phyloP scores from a whole-genome alignment of 2,888 invertebrate genomes.

The Andrena trimmerana region DNA sequence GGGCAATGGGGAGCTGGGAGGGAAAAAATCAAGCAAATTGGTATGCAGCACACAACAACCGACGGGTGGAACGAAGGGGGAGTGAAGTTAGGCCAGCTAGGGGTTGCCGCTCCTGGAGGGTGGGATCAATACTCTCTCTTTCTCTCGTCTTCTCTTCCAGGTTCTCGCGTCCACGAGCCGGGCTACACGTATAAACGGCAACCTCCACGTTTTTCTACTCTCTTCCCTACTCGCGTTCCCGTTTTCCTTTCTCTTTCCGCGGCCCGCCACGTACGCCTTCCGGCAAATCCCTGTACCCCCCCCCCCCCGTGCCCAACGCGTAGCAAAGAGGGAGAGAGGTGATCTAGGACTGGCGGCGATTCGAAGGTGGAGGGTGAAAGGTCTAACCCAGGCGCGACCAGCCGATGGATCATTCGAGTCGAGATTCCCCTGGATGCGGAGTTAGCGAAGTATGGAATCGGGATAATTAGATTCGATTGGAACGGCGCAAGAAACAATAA shows the following conservation, averaged over 20 bases:
- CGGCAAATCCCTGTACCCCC: slow-evolving; percentile 43
- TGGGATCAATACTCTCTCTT: slow-evolving; percentile 84
- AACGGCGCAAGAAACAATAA: slow-evolving; percentile 65
- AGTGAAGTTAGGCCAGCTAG: slow-evolving; percentile 85
- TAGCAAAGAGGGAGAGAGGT: neutral
- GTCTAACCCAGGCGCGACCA: slow-evolving; percentile 34
- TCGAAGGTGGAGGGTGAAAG: slow-evolving; percentile 14
- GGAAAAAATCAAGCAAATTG: slow-evolving; percentile 88
- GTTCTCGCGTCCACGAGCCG: slow-evolving; percentile 62
- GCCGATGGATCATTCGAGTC: slow-evolving; percentile 63
- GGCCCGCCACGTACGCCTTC: slow-evolving; percentile 51
- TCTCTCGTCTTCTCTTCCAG: slow-evolving; percentile 80
- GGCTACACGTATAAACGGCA: slow-evolving; percentile 49
- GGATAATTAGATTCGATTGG: slow-evolving; percentile 72
- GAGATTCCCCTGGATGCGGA: slow-evolving; percentile 51
- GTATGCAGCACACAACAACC: slow-evolving; percentile 88
- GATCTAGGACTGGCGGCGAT: neutral
- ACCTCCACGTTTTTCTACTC: slow-evolving; percentile 41
- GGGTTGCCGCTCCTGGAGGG: slow-evolving; percentile 82
- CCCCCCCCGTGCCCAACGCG: neutral
- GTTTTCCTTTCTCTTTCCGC: slow-evolving; percentile 45
- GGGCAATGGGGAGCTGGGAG: slow-evolving; percentile 78
- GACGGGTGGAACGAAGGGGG: slow-evolving; percentile 85
- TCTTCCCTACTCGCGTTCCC: slow-evolving; percentile 50
- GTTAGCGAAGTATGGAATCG: slow-evolving; percentile 61